phyloP scores from a whole-genome alignment of 2,888 invertebrate genomes.

The Agonopterix alstromeriana region DNA sequence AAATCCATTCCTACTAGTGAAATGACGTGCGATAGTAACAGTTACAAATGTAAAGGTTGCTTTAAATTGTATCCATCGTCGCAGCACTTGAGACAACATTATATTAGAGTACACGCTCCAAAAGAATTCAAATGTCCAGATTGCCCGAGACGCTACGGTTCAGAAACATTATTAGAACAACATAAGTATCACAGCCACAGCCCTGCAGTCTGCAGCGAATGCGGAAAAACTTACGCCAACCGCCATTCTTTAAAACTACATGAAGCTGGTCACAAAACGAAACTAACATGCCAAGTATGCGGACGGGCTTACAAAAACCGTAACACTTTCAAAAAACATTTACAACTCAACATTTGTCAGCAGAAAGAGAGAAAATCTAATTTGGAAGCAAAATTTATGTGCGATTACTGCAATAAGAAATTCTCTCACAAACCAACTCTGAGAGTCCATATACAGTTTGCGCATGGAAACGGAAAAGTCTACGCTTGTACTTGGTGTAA shows the following conservation, averaged over 20 bases:
- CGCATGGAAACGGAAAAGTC: conserved; percentile 6
- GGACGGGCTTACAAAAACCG: conserved; percentile 11
- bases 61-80: conserved; percentile 7
- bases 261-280: conserved; percentile 9
- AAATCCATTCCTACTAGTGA: neutral
- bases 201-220: conserved; percentile 11
- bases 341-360: conserved; percentile 8
- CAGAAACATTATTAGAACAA: conserved; percentile 7
- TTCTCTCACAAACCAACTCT: conserved; percentile 11
- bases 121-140: conserved; percentile 12
- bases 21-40: neutral
- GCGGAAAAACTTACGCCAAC: conserved; percentile 15
- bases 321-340: conserved; percentile 10
- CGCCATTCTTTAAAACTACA: conserved; percentile 11
- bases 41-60: conserved; percentile 11
- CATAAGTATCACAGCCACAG: conserved; percentile 11
- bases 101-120: conserved; percentile 13
- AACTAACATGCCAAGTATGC: conserved; percentile 11
- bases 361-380: conserved; percentile 4
- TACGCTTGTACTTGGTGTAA: conserved; percentile 12
- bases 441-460: conserved; percentile 11
- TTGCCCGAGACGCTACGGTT: conserved; percentile 13
- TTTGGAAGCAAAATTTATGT: conserved; percentile 6
- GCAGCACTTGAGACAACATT: conserved; percentile 11
- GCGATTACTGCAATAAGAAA: conserved; percentile 13